Conservation (phyloP, 53 echinoderm and acorn worm species). For the Mesocentrotus franciscanus region DNA sequence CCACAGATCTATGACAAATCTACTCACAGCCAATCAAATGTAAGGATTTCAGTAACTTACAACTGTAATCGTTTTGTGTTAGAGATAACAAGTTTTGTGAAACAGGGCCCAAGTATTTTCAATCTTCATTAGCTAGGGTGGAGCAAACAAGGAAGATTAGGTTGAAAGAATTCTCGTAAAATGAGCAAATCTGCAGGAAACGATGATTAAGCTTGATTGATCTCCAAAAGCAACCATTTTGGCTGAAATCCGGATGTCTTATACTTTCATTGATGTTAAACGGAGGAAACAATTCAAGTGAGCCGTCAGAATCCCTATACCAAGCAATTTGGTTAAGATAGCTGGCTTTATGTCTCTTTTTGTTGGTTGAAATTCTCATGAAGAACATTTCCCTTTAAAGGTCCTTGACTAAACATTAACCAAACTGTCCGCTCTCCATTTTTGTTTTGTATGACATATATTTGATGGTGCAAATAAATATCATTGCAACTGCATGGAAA, state of each 20-base stretch:
- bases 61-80: no score
- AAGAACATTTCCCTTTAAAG: background rate
- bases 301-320: background rate
- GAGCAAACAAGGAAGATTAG: slow-evolving; percentile 50
- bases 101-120: background rate
- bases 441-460: background rate
- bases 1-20: no score
- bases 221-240: background rate
- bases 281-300: slow-evolving; percentile 32
- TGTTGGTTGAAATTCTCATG: background rate
- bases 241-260: background rate
- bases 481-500: background rate
- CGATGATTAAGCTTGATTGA: slow-evolving; percentile 41
- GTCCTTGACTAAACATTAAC: background rate
- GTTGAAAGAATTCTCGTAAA: background rate
- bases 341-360: background rate
- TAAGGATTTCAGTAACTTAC: no score
- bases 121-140: slow-evolving; percentile 53
- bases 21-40: no score
- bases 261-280: background rate
- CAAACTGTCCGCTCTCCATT: background rate
- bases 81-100: background rate
- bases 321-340: background rate
- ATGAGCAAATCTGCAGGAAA: slow-evolving; percentile 7
- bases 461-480: background rate